Evolutionary conservation across 2,113 vertebrate species (phyloP).

Genomic region (Pongo pygmaeus): DNA sequence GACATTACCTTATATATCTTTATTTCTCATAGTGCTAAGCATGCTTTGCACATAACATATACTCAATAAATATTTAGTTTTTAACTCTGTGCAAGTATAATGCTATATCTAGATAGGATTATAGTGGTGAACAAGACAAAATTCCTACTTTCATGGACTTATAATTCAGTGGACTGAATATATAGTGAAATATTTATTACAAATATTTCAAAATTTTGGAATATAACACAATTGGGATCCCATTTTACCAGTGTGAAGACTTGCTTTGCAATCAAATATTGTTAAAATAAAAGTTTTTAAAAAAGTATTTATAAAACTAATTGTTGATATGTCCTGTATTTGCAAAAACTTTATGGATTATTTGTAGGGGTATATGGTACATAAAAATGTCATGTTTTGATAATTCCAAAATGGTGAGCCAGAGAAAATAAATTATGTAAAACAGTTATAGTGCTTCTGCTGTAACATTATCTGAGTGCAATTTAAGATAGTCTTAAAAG

Average conservation of each 20-base stretch:
- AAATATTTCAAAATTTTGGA: background rate
- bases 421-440: background rate
- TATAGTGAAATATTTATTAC: background rate
- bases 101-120: background rate
- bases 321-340: background rate
- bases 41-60: background rate
- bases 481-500: background rate
- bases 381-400: constrained; percentile 23
- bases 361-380: background rate
- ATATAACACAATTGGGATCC: background rate
- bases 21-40: background rate
- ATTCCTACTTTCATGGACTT: background rate
- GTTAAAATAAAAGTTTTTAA: constrained; percentile 22
- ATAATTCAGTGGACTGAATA: background rate
- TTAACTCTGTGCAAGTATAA: background rate
- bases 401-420: background rate
- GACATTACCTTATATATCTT: background rate
- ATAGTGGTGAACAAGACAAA: background rate
- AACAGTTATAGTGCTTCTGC: background rate
- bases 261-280: constrained; percentile 20
- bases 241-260: background rate
- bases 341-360: constrained; percentile 16
- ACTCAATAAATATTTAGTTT: background rate
- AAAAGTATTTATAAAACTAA: constrained; percentile 23
- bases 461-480: background rate